Base-by-base conservation (phyloP, 2,888 invertebrate genomes). In the Tanaodytes sp. region DNA sequence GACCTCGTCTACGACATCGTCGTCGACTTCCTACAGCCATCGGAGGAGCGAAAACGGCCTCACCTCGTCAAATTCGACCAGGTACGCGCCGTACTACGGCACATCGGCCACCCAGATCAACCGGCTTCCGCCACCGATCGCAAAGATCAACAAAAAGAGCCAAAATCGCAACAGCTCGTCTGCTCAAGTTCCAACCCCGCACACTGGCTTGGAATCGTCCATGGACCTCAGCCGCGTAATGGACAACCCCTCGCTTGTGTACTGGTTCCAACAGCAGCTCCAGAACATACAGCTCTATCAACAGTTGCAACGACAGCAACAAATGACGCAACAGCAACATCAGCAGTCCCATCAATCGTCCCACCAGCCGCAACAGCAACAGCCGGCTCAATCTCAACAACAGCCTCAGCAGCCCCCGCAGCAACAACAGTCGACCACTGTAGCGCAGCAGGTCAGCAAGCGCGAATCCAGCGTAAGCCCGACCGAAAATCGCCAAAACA, bases 401-500 rank as follows among this genome's bases (percentile, higher is more conserved):
- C 39, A 68, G 46, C 43, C 46, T 61, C 43, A 74, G 70, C 55
- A 71, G 73, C 55, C 58, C 27, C 68, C 71, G 20, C 75, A 74
- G 33, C 75, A 69, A 37, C 63, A 16, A 76, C 45, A 40, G 6
- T 1, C 48, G 37, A 3, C 23, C n/a, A 12, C 11, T 11, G 36
- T 42, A 16, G 27, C 11, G 52, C 62, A 45, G 1, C 43, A 27
- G 15, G 37, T 51, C 11, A 4, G 39, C 12, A 64, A 43, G 14
- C 42, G 57, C 6, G 64, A 64, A 33, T 49, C 61, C 36, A 64
- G 52, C 36, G 72, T 61, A 54, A 74, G 51, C 66, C 49, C 76
- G 72, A 43, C 78, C 77, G 74, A 85, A 83, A 73, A 20, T n/a
- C 54, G 51, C n/a, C 64, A 15, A 27, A 39, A 33, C 54, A 52